Evolutionary conservation across 2,888 invertebrate genomes (phyloP).

Genomic region (Acleris emargana): DNA sequence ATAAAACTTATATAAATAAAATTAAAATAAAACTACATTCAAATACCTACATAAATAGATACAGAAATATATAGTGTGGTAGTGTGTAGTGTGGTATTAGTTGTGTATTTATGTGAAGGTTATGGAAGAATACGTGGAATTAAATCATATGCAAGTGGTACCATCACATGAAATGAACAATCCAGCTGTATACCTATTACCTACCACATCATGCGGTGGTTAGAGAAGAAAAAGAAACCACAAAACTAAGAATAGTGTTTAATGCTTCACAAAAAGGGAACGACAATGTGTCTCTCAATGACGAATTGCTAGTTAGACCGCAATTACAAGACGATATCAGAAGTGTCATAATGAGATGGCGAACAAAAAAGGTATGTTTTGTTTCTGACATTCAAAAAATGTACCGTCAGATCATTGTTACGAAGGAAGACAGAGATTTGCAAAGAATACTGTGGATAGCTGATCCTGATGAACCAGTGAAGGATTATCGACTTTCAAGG

Average conservation of each 20-base stretch:
- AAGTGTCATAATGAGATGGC: constrained; percentile 38
- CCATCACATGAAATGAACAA: constrained; percentile 37
- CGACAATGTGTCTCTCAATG: constrained; percentile 34
- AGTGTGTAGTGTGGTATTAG: too few relatives aligned
- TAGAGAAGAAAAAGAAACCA: constrained; percentile 42
- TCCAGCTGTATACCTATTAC: constrained; percentile 44
- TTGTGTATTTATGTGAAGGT: too few relatives aligned
- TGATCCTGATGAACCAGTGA: constrained; percentile 30
- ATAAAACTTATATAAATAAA: too few relatives aligned
- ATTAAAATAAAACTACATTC: too few relatives aligned
- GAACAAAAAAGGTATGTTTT: constrained; percentile 34
- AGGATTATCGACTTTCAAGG: constrained; percentile 35
- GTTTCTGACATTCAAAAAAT: constrained; percentile 41
- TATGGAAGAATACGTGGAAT: constrained; percentile 41
- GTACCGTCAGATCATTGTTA: constrained; percentile 40
- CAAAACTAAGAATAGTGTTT: constrained; percentile 43
- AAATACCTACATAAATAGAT: too few relatives aligned
- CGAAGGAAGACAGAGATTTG: constrained; percentile 38
- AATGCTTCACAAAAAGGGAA: constrained; percentile 28
- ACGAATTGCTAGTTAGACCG: constrained; percentile 36
- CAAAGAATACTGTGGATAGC: constrained; percentile 40
- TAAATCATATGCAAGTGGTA: constrained; percentile 43
- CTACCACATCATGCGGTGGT: constrained; percentile 48
- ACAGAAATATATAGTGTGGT: too few relatives aligned
- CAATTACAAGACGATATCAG: constrained; percentile 38